Conservation (phyloP, 2,888 invertebrate species). For the Leptinotarsa peninsularis region DNA sequence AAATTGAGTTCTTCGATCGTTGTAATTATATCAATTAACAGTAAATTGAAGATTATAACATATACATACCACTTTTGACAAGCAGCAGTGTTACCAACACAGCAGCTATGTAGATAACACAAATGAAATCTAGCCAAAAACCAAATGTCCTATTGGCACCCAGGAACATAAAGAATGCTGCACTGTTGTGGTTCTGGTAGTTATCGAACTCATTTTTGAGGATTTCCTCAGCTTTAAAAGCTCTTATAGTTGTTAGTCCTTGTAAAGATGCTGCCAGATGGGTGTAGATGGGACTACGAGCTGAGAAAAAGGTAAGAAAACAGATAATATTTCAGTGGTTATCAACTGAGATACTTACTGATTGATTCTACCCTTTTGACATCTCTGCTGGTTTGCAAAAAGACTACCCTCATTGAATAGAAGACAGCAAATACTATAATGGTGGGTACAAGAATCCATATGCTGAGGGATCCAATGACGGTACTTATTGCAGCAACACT, state of each 20-base stretch:
- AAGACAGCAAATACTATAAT: slow-evolving; percentile 75
- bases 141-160: slow-evolving; percentile 77
- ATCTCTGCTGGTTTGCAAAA: slow-evolving; percentile 79
- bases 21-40: slow-evolving; percentile 30
- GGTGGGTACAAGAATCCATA: slow-evolving; percentile 77
- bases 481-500: slow-evolving; percentile 77
- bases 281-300: slow-evolving; percentile 62
- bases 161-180: slow-evolving; percentile 78
- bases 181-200: slow-evolving; percentile 64
- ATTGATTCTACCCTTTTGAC: slow-evolving; percentile 79
- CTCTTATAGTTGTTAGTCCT: slow-evolving; percentile 62
- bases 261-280: slow-evolving; percentile 62
- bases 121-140: slow-evolving; percentile 77
- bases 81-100: slow-evolving; percentile 76
- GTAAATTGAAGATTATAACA: slow-evolving; percentile 31
- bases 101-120: slow-evolving; percentile 73
- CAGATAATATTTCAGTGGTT: too few species aligned
- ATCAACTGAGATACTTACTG: slow-evolving; percentile 67
- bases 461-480: slow-evolving; percentile 79
- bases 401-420: slow-evolving; percentile 74
- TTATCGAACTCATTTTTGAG: slow-evolving; percentile 59
- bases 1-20: neutral
- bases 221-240: slow-evolving; percentile 60
- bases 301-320: slow-evolving; percentile 47
- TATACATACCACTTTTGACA: slow-evolving; percentile 68